Evolutionary conservation across 1,140 invertebrate genomes (phyloP), one percentile per base, ranked within the genome.

Genomic region (Euura lappo): DNA sequence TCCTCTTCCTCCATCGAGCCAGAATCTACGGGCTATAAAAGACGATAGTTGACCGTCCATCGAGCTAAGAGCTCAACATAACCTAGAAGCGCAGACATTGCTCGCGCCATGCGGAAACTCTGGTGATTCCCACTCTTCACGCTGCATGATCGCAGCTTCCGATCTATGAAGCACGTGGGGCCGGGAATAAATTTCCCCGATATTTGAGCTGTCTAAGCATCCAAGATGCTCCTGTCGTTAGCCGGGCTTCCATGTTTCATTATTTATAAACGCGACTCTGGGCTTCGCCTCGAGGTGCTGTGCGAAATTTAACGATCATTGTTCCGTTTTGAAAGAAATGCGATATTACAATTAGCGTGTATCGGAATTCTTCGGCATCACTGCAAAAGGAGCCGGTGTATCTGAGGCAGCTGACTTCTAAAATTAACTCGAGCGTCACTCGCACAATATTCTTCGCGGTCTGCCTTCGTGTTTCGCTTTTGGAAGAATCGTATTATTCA

Each of bases 151-250:
- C 28, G 8, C 44, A 6, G 44, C 13, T 68, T 68, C 44, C 66
- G 66, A 68, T 68, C 28, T 44, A 10, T 47, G 45, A 79, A 77
- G 64, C 77, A 79, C 79, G 75, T 80, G 78, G 77, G 46, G 74
- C 78, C 65, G 69, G 71, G 78, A 77, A 81, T 81, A 81, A 72
- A 70, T 79, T n/a, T 60, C 73, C 45, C 78, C 78, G 77, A 80
- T 64, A 76, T 79, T 76, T 73, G 70, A 77, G 45, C 71, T 44
- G 44, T 43, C 8, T 73, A 68, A n/a, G 8, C 42, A n/a, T 71
- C 46, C n/a, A n/a, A n/a, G n/a, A 64, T 43, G 65, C 70, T 71
- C 11, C 70, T 44, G 51, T 42, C 71, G 45, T 46, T 11, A 64
- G 7, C 45, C 66, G 66, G n/a, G n/a, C n/a, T n/a, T n/a, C n/a